These are phyloP conservation scores for Melanogrammus aeglefinus DNA, from an alignment of 2,797 vertebrate genomes.

Conservation along the genomic window DNA sequence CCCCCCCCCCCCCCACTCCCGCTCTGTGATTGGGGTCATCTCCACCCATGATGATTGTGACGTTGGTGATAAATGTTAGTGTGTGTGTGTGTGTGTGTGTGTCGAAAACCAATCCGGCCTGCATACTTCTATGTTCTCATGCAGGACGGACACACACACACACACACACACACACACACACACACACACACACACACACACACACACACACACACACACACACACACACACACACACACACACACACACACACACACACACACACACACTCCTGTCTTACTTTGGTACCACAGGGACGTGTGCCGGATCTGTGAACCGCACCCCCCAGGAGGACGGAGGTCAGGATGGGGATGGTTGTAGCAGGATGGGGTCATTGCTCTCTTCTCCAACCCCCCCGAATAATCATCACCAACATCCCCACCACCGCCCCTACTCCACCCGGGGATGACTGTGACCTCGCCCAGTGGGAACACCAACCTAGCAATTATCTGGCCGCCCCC, in stretches of 20 bases:
- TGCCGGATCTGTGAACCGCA: slow-evolving; percentile 25
- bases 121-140: too few relatives aligned
- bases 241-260: too few relatives aligned
- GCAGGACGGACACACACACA: too few relatives aligned
- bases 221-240: too few relatives aligned
- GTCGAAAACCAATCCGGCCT: neutral
- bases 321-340: slow-evolving; percentile 49
- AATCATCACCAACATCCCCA: neutral
- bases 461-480: slow-evolving; percentile 18
- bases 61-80: slow-evolving; percentile 56
- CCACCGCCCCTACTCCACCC: slow-evolving; percentile 46
- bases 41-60: slow-evolving; percentile 55
- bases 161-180: neutral
- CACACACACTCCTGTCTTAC: slow-evolving; percentile 18
- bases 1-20: neutral
- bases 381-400: neutral
- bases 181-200: slow-evolving; percentile 14
- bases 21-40: slow-evolving; percentile 70
- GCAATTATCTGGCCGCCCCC: slow-evolving; percentile 57
- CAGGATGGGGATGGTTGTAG: slow-evolving; percentile 62
- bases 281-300: slow-evolving; percentile 20
- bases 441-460: too few relatives aligned
- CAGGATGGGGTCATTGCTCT: slow-evolving; percentile 46
- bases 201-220: slow-evolving; percentile 6
- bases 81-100: slow-evolving; percentile 18